phyloP scores from a whole-genome alignment of 2,113 vertebrate species.

The Cisticola juncidis region DNA sequence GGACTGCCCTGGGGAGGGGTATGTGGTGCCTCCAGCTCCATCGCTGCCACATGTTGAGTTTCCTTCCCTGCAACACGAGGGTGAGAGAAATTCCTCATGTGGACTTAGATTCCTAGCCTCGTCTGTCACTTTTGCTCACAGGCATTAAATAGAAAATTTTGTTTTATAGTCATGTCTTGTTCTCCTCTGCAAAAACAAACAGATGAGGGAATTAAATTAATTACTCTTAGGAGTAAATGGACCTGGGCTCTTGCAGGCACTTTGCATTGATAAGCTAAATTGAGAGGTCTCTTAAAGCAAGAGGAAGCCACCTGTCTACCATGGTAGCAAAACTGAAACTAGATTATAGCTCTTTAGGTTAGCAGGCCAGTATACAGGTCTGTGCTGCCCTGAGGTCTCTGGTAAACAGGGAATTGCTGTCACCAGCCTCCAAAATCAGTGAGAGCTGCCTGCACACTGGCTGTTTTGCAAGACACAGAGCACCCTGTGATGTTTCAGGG shows the following conservation, averaged over 20 bases:
- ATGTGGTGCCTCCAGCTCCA: neutral
- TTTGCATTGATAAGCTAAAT: neutral
- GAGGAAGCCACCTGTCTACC: neutral
- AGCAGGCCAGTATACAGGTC: neutral
- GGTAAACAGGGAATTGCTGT: neutral
- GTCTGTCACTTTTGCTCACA: neutral
- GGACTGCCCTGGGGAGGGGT: neutral
- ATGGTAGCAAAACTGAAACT: neutral
- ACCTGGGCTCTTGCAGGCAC: neutral
- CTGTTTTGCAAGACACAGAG: neutral
- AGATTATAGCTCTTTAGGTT: neutral
- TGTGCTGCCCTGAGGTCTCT: neutral
- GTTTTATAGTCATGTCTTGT: neutral
- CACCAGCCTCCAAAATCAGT: neutral
- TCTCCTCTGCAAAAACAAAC: neutral
- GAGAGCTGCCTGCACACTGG: accelerated
- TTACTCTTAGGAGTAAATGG: neutral
- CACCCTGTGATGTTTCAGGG: neutral
- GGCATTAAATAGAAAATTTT: neutral
- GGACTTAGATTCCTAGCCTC: neutral
- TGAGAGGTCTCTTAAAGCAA: neutral
- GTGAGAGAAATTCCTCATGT: neutral
- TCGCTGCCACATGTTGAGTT: accelerated
- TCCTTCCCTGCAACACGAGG: neutral
- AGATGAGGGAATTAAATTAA: neutral